Evolutionary conservation across 1,140 invertebrate species (phyloP).

Genomic region (Rhyzopertha dominica): DNA sequence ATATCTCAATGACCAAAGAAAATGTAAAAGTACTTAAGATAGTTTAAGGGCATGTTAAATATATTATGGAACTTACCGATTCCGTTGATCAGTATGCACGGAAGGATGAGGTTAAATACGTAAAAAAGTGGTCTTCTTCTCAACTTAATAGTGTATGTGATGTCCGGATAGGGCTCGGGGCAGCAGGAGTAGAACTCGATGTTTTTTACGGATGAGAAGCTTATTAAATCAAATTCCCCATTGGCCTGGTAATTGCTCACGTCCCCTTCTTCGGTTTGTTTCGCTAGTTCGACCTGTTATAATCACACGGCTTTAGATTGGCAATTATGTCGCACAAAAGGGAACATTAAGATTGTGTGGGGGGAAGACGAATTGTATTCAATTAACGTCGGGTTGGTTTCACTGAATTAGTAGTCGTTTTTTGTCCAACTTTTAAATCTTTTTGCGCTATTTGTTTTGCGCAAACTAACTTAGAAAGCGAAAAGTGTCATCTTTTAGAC

Average conservation of each 20-base stretch:
- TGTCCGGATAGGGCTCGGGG: constrained; percentile 89
- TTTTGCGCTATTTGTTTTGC: too few relatives aligned
- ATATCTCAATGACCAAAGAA: too few relatives aligned
- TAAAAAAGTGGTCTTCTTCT: constrained; percentile 82
- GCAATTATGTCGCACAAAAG: too few relatives aligned
- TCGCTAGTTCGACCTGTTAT: constrained; percentile 63
- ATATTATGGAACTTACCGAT: constrained; percentile 55
- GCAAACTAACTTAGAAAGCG: too few relatives aligned
- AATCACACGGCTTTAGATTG: too few relatives aligned
- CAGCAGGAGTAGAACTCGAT: constrained; percentile 87
- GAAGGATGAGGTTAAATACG: constrained; percentile 86
- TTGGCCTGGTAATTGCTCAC: constrained; percentile 73
- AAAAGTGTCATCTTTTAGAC: too few relatives aligned
- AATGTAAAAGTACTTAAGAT: background rate
- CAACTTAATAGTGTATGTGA: constrained; percentile 74
- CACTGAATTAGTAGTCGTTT: too few relatives aligned
- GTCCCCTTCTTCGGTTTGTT: constrained; percentile 68
- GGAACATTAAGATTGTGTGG: too few relatives aligned
- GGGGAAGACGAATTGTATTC: too few relatives aligned
- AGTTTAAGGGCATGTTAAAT: background rate
- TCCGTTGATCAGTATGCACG: constrained; percentile 83
- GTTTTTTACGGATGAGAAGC: constrained; percentile 65
- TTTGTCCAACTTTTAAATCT: too few relatives aligned
- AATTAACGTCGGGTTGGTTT: too few relatives aligned
- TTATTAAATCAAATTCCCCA: constrained; percentile 73